Base-by-base conservation (phyloP, 1,140 invertebrate species). In the Atopsyche davidsoni region DNA sequence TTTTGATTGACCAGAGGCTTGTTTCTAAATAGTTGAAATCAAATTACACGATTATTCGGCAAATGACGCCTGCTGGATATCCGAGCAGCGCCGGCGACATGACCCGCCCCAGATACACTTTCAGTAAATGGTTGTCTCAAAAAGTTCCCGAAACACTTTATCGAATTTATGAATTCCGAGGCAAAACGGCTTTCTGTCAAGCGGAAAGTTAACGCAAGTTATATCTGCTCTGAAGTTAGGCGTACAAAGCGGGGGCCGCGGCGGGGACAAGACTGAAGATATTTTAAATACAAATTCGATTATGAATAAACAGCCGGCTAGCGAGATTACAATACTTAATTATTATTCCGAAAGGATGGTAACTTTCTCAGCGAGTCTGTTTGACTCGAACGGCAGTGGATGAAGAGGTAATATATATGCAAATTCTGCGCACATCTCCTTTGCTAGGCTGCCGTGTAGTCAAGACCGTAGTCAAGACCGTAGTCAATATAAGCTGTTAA, bases 211-310 rank as follows among this genome's bases (percentile, higher is more conserved):
- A 49, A 35, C 21, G 40, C 28, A 25, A 44, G 22, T 50, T 43
- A 46, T 46, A 43, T 24, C 14, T 41, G 31, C 17, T 21, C 25
- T 36, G 25, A 50, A 55, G 21, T 56, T 51, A 19, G 21, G 18
- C 21, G 49, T 51, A 35, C 41, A 45, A 39, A 36, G 42, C 49
- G 7, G 13, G 2, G 4, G 13, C 13, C 28, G 43, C 24, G 19
- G 11, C 36, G 36, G 19, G 14, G 36, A 39, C n/a, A 39, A 16
- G 10, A 9, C 36, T 21, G 31, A 21, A 46, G 49, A 47, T 47
- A 50, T 57, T 57, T 57, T 57, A 57, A 50, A 57, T 57, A 57
- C 55, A 57, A 57, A 57, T 57, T 57, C 55, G 55, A 57, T 57
- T 57, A 57, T 28, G 49, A 44, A 56, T 48, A 57, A 57, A 53